Evolutionary conservation across 2,797 vertebrate genomes (phyloP), one percentile per base, ranked within the genome.

Genomic region (Ceryle rudis): DNA sequence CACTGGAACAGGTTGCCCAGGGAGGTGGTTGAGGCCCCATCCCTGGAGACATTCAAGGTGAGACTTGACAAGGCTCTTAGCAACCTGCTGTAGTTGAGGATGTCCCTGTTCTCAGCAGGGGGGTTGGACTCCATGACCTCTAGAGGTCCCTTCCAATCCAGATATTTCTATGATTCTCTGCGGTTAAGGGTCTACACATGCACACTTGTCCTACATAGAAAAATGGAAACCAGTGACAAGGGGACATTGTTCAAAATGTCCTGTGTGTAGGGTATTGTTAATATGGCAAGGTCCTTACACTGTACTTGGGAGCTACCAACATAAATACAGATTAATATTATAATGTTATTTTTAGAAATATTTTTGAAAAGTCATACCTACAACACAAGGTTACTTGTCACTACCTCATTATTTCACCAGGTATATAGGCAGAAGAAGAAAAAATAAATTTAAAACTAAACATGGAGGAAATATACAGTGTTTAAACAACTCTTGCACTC

Each of bases 371-470:
- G 33, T 60, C 31, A 81, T 19, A 28, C 6, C 2, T 2, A 49
- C 20, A 65, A 18, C 67, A 71, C 74, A 78, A 73, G 16, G 44
- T 81, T 61, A 66, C 69, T 67, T 69, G 9, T 22, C 39, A 37
- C 42, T 37, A 71, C 9, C 5, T 46, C 21, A 11, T 70, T 64
- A 80, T 90, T 94, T 85, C 39, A 60, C 28, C 46, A 88, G n/a
- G 6, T 49, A 9, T 67, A 37, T 70, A 77, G 35, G 62, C 6
- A 90, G 91, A 93, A 49, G 81, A 65, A 86, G 28, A 94, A 35
- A 46, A 10, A 67, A 54, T 70, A 69, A 69, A 8, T 79, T 60
- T 78, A 89, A 88, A 95, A 61, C 10, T 81, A 41, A 75, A 25
- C 25, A 44, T 23, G 14, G 39, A n/a, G 31, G 23, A 23, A 75